phyloP scores from a whole-genome alignment of 2,888 invertebrate species.

The Platycnemis pennipes region DNA sequence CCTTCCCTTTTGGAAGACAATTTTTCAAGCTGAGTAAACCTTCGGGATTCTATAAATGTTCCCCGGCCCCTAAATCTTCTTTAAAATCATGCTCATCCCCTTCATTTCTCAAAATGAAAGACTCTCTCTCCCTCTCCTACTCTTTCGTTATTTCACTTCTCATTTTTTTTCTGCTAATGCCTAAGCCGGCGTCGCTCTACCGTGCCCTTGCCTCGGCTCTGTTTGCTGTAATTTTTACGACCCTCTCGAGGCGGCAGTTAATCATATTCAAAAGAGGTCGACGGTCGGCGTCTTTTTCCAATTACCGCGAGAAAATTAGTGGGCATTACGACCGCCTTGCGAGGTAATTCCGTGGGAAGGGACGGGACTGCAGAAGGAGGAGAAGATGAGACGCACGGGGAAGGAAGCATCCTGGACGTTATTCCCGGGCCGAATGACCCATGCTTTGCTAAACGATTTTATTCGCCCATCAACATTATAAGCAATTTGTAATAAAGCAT shows the following conservation, averaged over 20 bases:
- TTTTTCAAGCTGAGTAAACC: constrained; percentile 14
- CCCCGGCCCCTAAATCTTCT: constrained; percentile 46
- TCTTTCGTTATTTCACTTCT: background rate
- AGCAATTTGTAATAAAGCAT: background rate
- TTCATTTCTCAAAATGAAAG: constrained; percentile 40
- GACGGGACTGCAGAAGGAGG: background rate
- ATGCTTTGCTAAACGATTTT: background rate
- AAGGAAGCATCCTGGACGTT: background rate
- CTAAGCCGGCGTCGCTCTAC: background rate
- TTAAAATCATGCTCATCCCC: constrained; percentile 44
- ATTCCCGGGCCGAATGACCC: background rate
- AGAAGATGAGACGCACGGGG: background rate
- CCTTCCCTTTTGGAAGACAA: constrained; percentile 15
- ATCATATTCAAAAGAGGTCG: constrained; percentile 30
- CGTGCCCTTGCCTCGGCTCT: background rate
- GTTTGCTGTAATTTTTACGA: constrained; percentile 52
- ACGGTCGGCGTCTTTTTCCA: constrained; percentile 15
- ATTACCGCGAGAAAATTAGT: constrained; percentile 35
- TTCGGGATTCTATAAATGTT: constrained; percentile 55
- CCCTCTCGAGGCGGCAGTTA: constrained; percentile 41
- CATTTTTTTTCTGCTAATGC: constrained; percentile 4
- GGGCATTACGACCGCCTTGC: constrained; percentile 5
- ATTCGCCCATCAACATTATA: background rate
- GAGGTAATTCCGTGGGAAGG: background rate
- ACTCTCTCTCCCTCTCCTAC: constrained; percentile 7